Evolutionary conservation across 2,888 invertebrate species (phyloP), one percentile per base, ranked within the genome.

Genomic region (Eupsilia transversa): DNA sequence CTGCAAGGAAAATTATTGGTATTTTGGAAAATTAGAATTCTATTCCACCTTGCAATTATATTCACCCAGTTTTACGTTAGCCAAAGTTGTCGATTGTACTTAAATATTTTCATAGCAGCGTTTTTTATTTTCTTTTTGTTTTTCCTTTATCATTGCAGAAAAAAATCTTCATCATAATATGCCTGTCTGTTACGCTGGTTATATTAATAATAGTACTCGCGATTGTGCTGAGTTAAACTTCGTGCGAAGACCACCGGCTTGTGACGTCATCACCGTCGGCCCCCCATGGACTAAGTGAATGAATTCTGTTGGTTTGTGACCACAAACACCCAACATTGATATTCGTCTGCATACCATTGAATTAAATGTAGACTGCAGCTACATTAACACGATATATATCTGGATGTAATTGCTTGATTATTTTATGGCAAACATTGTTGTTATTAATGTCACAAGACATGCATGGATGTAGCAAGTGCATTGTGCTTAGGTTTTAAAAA

Each of bases 101-200:
- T 68, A 2, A 38, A 63, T 60, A 63, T 79, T 80, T 77, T 77
- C 63, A 87, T 80, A 80, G 82, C 88, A 88, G 86, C 77, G 67
- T 90, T 93, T 96, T 95, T 95, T 95, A 94, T 95, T 96, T 96
- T 92, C 88, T 94, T 95, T 95, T 95, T 92, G 90, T 94, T 96
- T 96, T 92, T 94, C 95, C 93, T 96, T 97, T 97, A 93, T 97
- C 96, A 96, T 98, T 97, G 94, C 98, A 98, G 98, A 98, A 98
- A 98, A 97, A 98, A 97, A 98, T 98, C 97, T 97, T 98, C 97
- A 98, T 98, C 97, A 97, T 98, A 96, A 97, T 98, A 97, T 98
- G 98, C 97, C 97, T 98, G 97, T 96, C 97, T 94, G 97, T 98
- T 96, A 97, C 97, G 96, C 96, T 97, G 97, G 97, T 97, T 96